Percentiles rank a stretch among this genome's conserved stretches.
Evolutionary conservation across 2,888 invertebrate species (phyloP).

Genomic region (Asteroscopus sphinx): DNA sequence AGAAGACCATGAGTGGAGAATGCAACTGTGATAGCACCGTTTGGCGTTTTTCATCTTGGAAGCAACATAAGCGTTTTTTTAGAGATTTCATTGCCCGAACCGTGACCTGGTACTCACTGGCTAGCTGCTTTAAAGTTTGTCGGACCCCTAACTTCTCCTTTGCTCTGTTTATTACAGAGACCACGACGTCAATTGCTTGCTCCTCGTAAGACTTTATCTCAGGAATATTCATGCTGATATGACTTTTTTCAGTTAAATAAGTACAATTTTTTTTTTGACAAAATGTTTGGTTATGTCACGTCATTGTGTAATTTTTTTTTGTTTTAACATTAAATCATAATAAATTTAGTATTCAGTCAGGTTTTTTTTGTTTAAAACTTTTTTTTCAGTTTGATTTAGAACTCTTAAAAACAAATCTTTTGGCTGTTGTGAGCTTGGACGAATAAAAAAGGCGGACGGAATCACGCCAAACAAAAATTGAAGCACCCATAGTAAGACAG

Average conservation of each 20-base stretch:
- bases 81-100: background rate
- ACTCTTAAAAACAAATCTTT: too few species aligned
- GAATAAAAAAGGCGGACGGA: too few species aligned
- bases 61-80: constrained; percentile 5
- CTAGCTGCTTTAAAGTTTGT: constrained; percentile 71
- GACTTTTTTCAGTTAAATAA: constrained; percentile 2
- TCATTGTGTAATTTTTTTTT: constrained; percentile 14
- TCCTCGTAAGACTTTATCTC: constrained; percentile 73
- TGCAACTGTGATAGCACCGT: constrained; percentile 27
- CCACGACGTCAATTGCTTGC: constrained; percentile 74
- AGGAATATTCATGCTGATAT: constrained; percentile 70
- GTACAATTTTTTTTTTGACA: constrained; percentile 13
- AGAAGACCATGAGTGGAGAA: constrained; percentile 14
- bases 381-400: background rate
- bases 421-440: too few species aligned
- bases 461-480: too few species aligned
- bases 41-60: background rate
- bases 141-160: constrained; percentile 72
- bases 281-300: constrained; percentile 16
- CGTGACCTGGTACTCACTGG: constrained; percentile 64
- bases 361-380: background rate
- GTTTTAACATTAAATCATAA: background rate
- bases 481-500: too few species aligned
- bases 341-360: background rate
- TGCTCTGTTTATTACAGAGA: constrained; percentile 75